Evolutionary conservation across 2,113 vertebrate species (phyloP), one percentile per base, ranked within the genome.

Genomic region (Elephas maximus): DNA sequence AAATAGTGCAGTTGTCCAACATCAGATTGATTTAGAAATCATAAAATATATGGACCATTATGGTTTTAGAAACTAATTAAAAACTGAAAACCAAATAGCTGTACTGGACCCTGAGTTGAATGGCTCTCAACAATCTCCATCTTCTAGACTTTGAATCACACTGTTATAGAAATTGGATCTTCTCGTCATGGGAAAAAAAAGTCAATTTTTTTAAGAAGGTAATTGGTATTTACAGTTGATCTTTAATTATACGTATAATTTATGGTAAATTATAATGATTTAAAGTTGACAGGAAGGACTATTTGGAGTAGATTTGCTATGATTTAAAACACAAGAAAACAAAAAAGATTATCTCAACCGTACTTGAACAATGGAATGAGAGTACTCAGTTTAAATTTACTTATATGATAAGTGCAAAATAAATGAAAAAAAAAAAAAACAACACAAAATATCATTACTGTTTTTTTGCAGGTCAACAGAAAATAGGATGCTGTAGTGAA

Each of bases 1-100:
- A 91, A 71, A 73, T 78, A 76, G 5, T 90, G 0, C 41, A 60
- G 33, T 28, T 76, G 33, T 6, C 5, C 18, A 93, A 93, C 3
- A 73, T 60, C 24, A 73, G 53, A 79, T 28, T 80, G 48, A 33
- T 80, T 77, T 63, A 18, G 44, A 94, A 88, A 88, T 86, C 65
- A 92, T 83, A 79, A 92, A 95, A 37, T 86, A 45, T 51, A 51
- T 45, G 12, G n/a, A 78, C 63, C 44, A 69, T 37, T 83, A 2
- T 89, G 51, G 85, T 84, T 83, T 79, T 21, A 26, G 20, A 53
- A 63, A 20, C 48, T 71, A 91, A 57, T 88, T 93, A 77, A 94
- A 91, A 91, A 77, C 26, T 76, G 44, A 96, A 74, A 86, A 92
- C 6, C 37, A 90, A 93, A 71, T 28, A 87, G 11, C 30, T 85